A percentile compares a stretch with the other conserved stretches of the same genome.
Evolutionary conservation across 2,888 invertebrate species (phyloP).

Genomic region (Harpagoxenus sublaevis): DNA sequence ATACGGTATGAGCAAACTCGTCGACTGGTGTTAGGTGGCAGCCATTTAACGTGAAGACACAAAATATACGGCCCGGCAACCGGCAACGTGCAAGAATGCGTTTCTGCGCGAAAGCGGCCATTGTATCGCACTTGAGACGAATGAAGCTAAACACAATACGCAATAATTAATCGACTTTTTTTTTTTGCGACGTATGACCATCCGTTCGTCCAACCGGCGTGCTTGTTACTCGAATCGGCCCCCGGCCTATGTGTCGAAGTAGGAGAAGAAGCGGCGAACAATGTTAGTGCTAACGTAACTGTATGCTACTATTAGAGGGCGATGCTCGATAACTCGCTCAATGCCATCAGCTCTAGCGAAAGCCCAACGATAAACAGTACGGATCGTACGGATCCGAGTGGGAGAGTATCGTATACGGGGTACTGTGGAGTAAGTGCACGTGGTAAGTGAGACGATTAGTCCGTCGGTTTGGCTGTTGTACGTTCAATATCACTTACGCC

Average conservation of each 20-base stretch:
- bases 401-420: slow-evolving; percentile 32
- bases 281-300: slow-evolving; percentile 59
- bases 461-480: slow-evolving; percentile 31
- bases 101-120: slow-evolving; percentile 72
- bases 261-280: slow-evolving; percentile 53
- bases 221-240: slow-evolving; percentile 40
- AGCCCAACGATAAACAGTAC: slow-evolving; percentile 75
- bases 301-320: slow-evolving; percentile 54
- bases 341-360: slow-evolving; percentile 72
- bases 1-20: slow-evolving; percentile 66
- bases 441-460: slow-evolving; percentile 38
- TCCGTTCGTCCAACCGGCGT: slow-evolving; percentile 48
- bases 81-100: slow-evolving; percentile 74
- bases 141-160: slow-evolving; percentile 39
- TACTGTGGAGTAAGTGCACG: slow-evolving; percentile 62
- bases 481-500: slow-evolving; percentile 67
- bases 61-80: slow-evolving; percentile 65
- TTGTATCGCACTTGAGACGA: slow-evolving; percentile 31
- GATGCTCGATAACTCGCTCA: slow-evolving; percentile 60
- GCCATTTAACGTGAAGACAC: slow-evolving; percentile 74
- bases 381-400: slow-evolving; percentile 60
- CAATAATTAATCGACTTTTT: slow-evolving; percentile 34
- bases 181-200: slow-evolving; percentile 8
- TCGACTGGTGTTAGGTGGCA: slow-evolving; percentile 71
- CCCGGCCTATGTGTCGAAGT: slow-evolving; percentile 33